Conservation (phyloP, 2,888 invertebrate species). For the Lepidochrysops patricia region DNA sequence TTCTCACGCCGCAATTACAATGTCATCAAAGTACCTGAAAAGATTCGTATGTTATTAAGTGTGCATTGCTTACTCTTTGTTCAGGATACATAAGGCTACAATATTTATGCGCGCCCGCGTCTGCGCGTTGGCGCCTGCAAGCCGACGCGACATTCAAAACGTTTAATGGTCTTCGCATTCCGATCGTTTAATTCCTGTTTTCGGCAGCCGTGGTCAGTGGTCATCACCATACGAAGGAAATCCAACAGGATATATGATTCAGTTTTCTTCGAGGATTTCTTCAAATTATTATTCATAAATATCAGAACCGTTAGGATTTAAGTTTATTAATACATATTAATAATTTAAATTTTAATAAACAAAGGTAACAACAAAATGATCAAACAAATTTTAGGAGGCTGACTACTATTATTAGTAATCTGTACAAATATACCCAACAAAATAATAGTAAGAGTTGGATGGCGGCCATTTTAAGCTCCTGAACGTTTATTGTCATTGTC, state of each 20-base stretch:
- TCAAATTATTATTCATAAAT: neutral
- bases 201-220: constrained; percentile 31
- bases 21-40: no score
- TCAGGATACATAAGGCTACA: constrained; percentile 29
- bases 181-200: constrained; percentile 51
- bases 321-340: neutral
- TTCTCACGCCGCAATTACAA: no score
- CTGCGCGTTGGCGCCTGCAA: constrained; percentile 46
- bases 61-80: neutral
- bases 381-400: no score
- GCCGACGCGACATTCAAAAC: constrained; percentile 42
- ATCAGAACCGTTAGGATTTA: neutral
- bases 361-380: no score
- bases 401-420: no score
- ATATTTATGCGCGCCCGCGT: constrained; percentile 30
- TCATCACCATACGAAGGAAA: constrained; percentile 32
- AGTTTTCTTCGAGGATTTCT: neutral
- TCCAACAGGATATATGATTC: neutral
- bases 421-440: no score
- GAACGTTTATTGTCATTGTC: no score
- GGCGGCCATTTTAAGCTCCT: no score
- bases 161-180: constrained; percentile 57
- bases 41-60: neutral
- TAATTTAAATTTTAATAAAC: neutral
- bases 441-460: no score